Evolutionary conservation across 2,113 vertebrate species (phyloP), one percentile per base, ranked within the genome.

Genomic region (Serilophus lunatus): DNA sequence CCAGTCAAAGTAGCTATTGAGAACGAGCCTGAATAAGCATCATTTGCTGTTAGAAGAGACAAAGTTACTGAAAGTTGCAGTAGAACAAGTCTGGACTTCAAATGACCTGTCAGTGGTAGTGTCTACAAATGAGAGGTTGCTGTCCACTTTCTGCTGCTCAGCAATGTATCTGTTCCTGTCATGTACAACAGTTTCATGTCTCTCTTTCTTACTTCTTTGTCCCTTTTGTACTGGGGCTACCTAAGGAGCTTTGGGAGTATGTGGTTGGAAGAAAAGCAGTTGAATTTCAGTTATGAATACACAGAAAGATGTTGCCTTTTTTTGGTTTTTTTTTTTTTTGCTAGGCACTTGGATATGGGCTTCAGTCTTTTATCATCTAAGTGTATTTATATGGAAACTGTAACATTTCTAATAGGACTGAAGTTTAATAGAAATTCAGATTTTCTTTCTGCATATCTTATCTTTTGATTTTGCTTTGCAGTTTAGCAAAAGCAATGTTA

Each of bases 181-280:
- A 23, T 0, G 1, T 69, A 9, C 12, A 42, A 29, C 16, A 15
- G 10, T 72, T 81, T 56, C 2, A 0, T 36, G 3, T n/a, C 18
- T 63, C 18, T 59, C 19, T 56, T 66, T 23, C 42, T 60, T 71
- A 11, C 11, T 60, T 69, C 45, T 49, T n/a, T 53, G 19, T 53
- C 75, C 3, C 23, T 28, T 8, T 91, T 38, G 3, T 31, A 10
- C n/a, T 72, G 9, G 35, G 50, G 35, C 28, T 14, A 8, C 23
- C 4, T 76, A 56, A 50, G 49, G 23, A 86, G 8, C 28, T 76
- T 53, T 64, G 74, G 8, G 35, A 49, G 2, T 13, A 2, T 69
- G 45, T 10, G 2, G 0, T 4, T 90, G 19, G 25, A 28, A n/a
- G 13, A 74, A 59, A 49, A 77, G 50, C 36, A 15, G 18, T 68